Evolutionary conservation across 2,888 invertebrate species (phyloP).

Genomic region (Carabus problematicus): DNA sequence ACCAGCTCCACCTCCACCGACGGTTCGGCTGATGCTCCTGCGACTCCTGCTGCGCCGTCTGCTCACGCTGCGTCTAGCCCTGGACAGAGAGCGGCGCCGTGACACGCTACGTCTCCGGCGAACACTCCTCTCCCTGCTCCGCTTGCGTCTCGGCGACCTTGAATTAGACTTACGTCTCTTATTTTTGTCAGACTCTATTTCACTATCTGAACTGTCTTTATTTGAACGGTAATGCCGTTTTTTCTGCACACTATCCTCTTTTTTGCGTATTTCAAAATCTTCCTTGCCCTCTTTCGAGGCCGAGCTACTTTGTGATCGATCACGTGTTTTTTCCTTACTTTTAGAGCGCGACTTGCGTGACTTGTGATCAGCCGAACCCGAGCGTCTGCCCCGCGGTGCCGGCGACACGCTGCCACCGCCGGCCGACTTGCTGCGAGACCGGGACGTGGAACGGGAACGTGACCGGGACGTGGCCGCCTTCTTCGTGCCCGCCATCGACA

Average conservation of each 20-base stretch:
- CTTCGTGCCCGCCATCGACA: slow-evolving; percentile 65
- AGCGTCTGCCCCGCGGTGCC: slow-evolving; percentile 48
- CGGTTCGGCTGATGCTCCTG: slow-evolving; percentile 52
- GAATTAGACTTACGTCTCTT: slow-evolving; percentile 45
- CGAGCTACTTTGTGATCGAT: slow-evolving; percentile 50
- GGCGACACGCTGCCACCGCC: slow-evolving; percentile 48
- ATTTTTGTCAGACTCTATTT: slow-evolving; percentile 58
- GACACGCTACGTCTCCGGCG: slow-evolving; percentile 47
- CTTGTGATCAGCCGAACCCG: slow-evolving; percentile 46
- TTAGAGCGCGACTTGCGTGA: slow-evolving; percentile 52
- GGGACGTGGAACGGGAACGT: slow-evolving; percentile 52
- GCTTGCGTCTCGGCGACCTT: slow-evolving; percentile 56
- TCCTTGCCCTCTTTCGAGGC: slow-evolving; percentile 52
- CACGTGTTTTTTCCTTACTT: slow-evolving; percentile 47
- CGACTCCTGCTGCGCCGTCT: slow-evolving; percentile 54
- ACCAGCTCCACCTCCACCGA: slow-evolving; percentile 51
- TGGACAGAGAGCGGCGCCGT: slow-evolving; percentile 55
- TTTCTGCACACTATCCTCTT: slow-evolving; percentile 83
- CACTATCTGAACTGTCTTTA: slow-evolving; percentile 78
- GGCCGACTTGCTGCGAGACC: slow-evolving; percentile 49
- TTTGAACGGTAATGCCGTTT: slow-evolving; percentile 89
- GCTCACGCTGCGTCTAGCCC: slow-evolving; percentile 54
- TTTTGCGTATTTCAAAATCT: slow-evolving; percentile 76
- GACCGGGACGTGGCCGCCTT: slow-evolving; percentile 52
- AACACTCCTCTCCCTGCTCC: slow-evolving; percentile 52